Evolutionary conservation across 2,113 vertebrate genomes (phyloP).

Genomic region (Triplophysa siluroides): DNA sequence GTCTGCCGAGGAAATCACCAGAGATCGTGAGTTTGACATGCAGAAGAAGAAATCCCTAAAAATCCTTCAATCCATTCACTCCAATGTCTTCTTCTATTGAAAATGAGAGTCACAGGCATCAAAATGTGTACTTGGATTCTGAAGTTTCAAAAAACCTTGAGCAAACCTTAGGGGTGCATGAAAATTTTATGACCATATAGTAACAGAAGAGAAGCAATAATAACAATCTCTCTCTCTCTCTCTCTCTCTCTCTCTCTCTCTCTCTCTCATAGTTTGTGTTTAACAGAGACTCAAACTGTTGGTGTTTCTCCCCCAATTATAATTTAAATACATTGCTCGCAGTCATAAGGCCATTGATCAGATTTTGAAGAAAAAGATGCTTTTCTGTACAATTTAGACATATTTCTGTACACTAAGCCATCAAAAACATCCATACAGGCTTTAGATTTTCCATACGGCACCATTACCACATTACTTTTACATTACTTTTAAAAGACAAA

Average conservation of each 20-base stretch:
- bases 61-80: constrained; percentile 24
- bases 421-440: constrained; percentile 9
- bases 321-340: constrained; percentile 57
- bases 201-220: constrained; percentile 33
- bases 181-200: constrained; percentile 44
- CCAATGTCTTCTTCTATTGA: constrained; percentile 33
- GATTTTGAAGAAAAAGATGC: constrained; percentile 54
- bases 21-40: constrained; percentile 55
- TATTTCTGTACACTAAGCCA: background rate
- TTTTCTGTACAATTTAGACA: background rate
- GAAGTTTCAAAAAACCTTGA: constrained; percentile 43
- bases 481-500: background rate
- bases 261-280: too few species aligned
- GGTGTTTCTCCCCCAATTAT: constrained; percentile 56
- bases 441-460: background rate
- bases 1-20: constrained; percentile 61
- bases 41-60: constrained; percentile 50
- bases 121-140: constrained; percentile 41
- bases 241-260: constrained; percentile 5
- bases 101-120: constrained; percentile 51
- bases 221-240: constrained; percentile 7
- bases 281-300: too few species aligned
- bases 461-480: constrained; percentile 21
- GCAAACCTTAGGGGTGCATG: constrained; percentile 34
- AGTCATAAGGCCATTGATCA: constrained; percentile 60